Evolutionary conservation across 2,113 vertebrate species (phyloP).

Genomic region (Sminthopsis crassicaudata): DNA sequence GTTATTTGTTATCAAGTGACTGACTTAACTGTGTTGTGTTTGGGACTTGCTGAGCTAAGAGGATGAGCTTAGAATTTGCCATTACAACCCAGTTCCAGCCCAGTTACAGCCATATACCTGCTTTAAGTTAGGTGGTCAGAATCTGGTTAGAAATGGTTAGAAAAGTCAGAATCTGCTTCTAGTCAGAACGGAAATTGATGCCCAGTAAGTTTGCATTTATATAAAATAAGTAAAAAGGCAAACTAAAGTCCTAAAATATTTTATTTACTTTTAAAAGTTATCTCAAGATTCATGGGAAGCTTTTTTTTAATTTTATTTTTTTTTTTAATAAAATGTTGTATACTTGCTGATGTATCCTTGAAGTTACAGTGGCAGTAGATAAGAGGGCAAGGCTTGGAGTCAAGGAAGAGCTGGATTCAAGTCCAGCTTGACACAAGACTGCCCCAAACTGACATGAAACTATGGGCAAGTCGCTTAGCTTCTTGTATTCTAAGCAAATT

Average conservation of each 20-base stretch:
- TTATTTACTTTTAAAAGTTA: not conserved
- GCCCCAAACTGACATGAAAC: not conserved
- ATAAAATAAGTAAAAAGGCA: not conserved
- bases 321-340: not conserved
- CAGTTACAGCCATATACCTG: not conserved
- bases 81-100: not conserved
- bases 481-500: not conserved
- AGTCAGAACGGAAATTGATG: not conserved
- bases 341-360: not conserved
- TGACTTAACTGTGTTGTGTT: not conserved
- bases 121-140: not conserved
- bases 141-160: not conserved
- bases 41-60: not conserved
- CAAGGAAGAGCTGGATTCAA: not conserved
- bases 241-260: not conserved
- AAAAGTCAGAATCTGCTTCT: not conserved
- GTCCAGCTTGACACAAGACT: not conserved
- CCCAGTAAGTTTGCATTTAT: not conserved
- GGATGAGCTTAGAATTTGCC: not conserved
- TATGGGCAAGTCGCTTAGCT: not conserved
- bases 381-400: not conserved
- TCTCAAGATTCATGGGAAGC: not conserved
- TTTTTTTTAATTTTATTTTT: not conserved
- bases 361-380: not conserved
- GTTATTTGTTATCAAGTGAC: not conserved